Evolutionary conservation across 1,140 invertebrate species (phyloP).

Genomic region (Ptiloglossa arizonensis): DNA sequence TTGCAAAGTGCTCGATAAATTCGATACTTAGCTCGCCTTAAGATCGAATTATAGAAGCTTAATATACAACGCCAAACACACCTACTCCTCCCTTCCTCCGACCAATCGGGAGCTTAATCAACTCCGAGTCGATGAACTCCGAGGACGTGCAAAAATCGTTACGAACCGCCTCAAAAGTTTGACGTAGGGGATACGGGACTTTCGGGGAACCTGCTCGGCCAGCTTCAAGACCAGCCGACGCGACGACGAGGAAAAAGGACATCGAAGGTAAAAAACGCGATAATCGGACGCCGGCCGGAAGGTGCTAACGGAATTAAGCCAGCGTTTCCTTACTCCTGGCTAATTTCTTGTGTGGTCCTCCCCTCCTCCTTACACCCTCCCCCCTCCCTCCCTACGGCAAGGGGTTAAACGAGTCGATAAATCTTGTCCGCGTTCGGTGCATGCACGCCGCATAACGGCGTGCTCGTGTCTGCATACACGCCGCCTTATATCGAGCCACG

Average conservation of each 20-base stretch:
- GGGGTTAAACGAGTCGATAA: constrained; percentile 61
- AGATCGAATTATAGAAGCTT: neutral
- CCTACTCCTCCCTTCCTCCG: neutral
- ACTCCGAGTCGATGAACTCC: constrained; percentile 5
- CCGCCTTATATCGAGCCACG: constrained; percentile 54
- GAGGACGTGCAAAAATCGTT: neutral
- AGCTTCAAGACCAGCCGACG: neutral
- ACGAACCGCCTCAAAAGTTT: neutral
- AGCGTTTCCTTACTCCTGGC: constrained; percentile 45
- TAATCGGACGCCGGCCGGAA: constrained; percentile 30
- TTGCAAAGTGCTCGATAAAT: neutral
- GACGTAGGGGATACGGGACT: neutral
- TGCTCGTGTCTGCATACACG: constrained; percentile 14
- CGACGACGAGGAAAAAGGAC: neutral
- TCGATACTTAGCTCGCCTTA: neutral
- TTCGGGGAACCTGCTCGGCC: neutral
- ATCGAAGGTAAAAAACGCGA: neutral
- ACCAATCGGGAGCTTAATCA: neutral
- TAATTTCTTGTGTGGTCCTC: constrained; percentile 64
- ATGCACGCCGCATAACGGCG: constrained; percentile 22
- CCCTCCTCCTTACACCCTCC: neutral
- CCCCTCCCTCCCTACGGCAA: neutral
- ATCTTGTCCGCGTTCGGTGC: constrained; percentile 48
- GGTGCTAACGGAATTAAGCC: constrained; percentile 51
- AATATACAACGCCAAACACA: neutral